Conservation (phyloP, 2,888 invertebrate species). For the Podotricha telesiphe region DNA sequence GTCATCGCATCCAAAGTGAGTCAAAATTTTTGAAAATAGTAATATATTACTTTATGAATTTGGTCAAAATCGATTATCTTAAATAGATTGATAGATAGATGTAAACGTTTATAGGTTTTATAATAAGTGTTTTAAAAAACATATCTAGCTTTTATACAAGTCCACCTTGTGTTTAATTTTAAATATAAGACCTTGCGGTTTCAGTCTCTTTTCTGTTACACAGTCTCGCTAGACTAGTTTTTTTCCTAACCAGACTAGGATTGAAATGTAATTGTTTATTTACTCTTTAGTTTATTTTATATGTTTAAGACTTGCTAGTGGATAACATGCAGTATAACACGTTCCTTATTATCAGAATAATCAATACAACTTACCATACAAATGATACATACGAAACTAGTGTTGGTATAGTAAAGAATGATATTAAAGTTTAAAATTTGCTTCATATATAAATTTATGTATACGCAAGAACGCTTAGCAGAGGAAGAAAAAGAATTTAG, state of each 20-base stretch:
- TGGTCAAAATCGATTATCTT: too few species aligned
- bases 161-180: constrained; percentile 45
- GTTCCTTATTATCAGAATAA: constrained; percentile 10
- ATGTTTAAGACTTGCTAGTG: neutral
- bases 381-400: neutral
- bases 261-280: constrained; percentile 32
- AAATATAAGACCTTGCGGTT: constrained; percentile 31
- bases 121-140: constrained; percentile 51
- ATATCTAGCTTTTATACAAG: constrained; percentile 45
- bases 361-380: constrained; percentile 12
- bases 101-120: too few species aligned
- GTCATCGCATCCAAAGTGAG: too few species aligned
- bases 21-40: too few species aligned
- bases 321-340: neutral
- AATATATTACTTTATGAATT: too few species aligned
- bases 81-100: too few species aligned
- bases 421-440: neutral
- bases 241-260: constrained; percentile 23
- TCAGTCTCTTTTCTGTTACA: constrained; percentile 30
- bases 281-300: constrained; percentile 16
- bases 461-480: too few species aligned
- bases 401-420: neutral
- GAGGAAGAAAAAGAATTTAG: too few species aligned
- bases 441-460: too few species aligned
- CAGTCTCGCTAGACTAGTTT: constrained; percentile 30